phyloP scores from a whole-genome alignment of 1,140 invertebrate species.

The Drosophila kohkoa region DNA sequence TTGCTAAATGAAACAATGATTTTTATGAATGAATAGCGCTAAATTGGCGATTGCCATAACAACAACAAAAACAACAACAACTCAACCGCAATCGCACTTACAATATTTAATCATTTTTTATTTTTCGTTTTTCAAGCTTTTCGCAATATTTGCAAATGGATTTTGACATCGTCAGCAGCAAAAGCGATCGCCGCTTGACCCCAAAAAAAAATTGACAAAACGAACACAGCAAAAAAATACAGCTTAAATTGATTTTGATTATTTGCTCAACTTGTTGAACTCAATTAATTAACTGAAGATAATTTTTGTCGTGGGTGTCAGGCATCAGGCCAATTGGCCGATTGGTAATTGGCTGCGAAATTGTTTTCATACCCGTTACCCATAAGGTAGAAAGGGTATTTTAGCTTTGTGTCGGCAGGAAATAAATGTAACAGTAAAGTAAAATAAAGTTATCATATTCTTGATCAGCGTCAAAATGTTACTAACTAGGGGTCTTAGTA shows the following conservation, averaged over 20 bases:
- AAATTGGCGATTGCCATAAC: constrained; percentile 62
- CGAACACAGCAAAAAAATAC: not conserved
- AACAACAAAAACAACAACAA: constrained; percentile 10
- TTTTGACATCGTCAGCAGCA: constrained; percentile 56
- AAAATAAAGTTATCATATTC: no score
- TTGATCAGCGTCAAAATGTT: no score
- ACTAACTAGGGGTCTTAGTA: no score
- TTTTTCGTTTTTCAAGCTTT: constrained; percentile 43
- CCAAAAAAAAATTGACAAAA: constrained; percentile 51
- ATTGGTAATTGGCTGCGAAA: constrained; percentile 1
- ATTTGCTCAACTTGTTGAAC: constrained; percentile 79
- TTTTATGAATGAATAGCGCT: constrained; percentile 77
- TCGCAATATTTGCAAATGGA: constrained; percentile 58
- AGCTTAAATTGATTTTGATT: constrained; percentile 77
- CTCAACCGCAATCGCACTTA: constrained; percentile 36
- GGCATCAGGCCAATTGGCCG: constrained; percentile 7
- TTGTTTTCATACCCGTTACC: not conserved
- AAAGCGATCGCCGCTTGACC: constrained; percentile 58
- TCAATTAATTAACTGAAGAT: constrained; percentile 79
- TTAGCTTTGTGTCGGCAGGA: no score
- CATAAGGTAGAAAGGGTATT: no score
- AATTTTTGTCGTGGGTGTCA: constrained; percentile 74
- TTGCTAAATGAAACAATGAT: constrained; percentile 64
- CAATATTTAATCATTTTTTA: constrained; percentile 53
- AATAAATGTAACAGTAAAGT: no score